Percentiles rank a stretch among this genome's conserved stretches.
Conservation (phyloP, 2,888 invertebrate species). For the Sinotaia quadrata region DNA sequence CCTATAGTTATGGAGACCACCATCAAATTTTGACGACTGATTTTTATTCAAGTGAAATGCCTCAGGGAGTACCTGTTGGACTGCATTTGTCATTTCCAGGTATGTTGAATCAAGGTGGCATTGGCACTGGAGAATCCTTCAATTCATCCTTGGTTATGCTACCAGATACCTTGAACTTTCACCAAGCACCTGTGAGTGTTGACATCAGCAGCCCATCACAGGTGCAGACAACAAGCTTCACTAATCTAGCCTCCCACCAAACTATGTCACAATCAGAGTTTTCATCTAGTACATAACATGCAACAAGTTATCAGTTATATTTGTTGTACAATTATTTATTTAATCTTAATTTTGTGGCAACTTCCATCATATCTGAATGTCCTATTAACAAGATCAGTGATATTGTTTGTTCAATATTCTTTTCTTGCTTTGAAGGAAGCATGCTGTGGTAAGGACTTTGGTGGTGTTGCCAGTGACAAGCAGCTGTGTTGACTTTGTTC, state of each 20-base stretch:
- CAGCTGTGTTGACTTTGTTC: no score
- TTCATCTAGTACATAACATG: no score
- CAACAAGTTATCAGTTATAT: no score
- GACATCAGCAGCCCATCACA: background rate
- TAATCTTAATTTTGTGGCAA: no score
- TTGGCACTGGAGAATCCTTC: background rate
- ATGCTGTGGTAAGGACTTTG: no score
- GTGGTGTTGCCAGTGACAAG: no score
- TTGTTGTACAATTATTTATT: no score
- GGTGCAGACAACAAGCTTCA: background rate
- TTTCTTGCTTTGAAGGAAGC: no score
- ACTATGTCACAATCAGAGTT: conserved; percentile 2
- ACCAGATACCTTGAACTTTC: conserved; percentile 6
- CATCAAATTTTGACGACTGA: background rate
- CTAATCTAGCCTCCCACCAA: background rate
- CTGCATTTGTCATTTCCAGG: background rate
- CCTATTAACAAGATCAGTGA: no score
- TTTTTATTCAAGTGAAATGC: conserved; percentile 1
- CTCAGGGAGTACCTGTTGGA: background rate
- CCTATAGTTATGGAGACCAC: conserved; percentile 4
- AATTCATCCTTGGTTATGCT: background rate
- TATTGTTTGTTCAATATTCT: no score
- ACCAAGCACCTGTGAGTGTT: conserved; percentile 1
- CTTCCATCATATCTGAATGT: no score
- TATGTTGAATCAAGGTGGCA: background rate